Evolutionary conservation across 2,113 vertebrate species (phyloP), one percentile per base, ranked within the genome.

Genomic region (Tyrannus savana): DNA sequence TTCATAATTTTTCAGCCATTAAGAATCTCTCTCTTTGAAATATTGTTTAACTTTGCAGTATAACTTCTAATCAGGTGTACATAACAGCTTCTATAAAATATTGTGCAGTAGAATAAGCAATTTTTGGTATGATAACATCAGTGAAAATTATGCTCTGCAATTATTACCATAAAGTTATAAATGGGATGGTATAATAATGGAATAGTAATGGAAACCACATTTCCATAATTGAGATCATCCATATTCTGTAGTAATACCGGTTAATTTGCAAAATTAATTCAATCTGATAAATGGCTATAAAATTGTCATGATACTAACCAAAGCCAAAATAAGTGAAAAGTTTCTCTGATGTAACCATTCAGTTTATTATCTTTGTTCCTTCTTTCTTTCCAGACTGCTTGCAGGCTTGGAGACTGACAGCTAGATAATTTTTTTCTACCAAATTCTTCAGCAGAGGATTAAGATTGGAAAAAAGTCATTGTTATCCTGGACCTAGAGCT

Each of bases 201-300:
- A 93, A 93, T 58, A 56, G 49, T 89, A 94, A 97, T 93, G 50
- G 56, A 94, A 97, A 88, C 8, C 44, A 80, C 50, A 90, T 93
- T 96, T 94, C 62, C 76, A 55, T 98, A 96, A 97, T 73, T 96
- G 95, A 95, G 89, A 92, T 89, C 95, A 97, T 89, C 74, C 56
- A 74, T 92, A 96, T 93, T 95, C 84, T 90, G 37, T 71, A 94
- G 60, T 50, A 91, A 17, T 55, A 60, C 31, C 69, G 68, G 74
- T 95, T 97, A 95, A 97, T 96, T 96, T 96, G 35, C 49, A 93
- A 96, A 97, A 96, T 93, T 96, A 88, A 68, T 89, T 56, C 90
- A 50, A 88, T 75, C 33, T 91, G 73, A 95, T 56, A 85, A 87
- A 96, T 93, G 55, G n/a, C 63, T 53, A 79, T 63, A 52, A 89